Evolutionary conservation across 2,888 invertebrate genomes (phyloP), one percentile per base, ranked within the genome.

Genomic region (Sminthurides aquaticus): DNA sequence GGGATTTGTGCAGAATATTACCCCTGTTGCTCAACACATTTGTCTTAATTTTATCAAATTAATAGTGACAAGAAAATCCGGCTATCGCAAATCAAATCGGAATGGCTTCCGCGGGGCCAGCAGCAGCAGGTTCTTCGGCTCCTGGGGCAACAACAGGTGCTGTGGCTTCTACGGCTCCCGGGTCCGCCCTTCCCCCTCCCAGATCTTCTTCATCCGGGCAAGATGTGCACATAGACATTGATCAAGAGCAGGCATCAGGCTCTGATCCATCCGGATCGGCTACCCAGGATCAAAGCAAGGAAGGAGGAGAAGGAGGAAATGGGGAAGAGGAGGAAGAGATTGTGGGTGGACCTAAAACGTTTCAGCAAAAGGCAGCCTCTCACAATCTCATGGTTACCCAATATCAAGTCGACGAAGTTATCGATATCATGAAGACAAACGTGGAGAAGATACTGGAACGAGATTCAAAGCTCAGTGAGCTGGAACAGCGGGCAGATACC

Each of bases 361-460:
- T 52, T 20, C 52, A 52, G 22, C 52, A 52, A 52, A 52, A 52
- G 22, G 52, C 52, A 20, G 52, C 52, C 52, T 8, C 52, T 5
- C 52, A 52, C 20, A 52, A 52, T 20, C 5, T 22, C 5, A 52
- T 52, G 52, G 52, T 52, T 5, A 52, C 52, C 20, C 52, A 52
- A 52, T 52, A 52, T 20, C 52, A 52, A 52, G 52, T 52, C 15
- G 52, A 52, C 5, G 52, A 52, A 52, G 52, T 52, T 5, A 52
- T 52, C 22, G 52, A 22, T 22, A 52, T 52, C 52, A 52, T 52
- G 52, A 15, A 22, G 52, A 52, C 52, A 5, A 52, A 52, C 52
- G 52, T 52, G 52, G 52, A 52, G 20, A 52, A 52, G 22, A 52
- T 52, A 52, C 20, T 52, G 52, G 52, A 52, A 52, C 52, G 52